Base-by-base conservation (phyloP, 2,113 vertebrate genomes). In the Chionomys nivalis region DNA sequence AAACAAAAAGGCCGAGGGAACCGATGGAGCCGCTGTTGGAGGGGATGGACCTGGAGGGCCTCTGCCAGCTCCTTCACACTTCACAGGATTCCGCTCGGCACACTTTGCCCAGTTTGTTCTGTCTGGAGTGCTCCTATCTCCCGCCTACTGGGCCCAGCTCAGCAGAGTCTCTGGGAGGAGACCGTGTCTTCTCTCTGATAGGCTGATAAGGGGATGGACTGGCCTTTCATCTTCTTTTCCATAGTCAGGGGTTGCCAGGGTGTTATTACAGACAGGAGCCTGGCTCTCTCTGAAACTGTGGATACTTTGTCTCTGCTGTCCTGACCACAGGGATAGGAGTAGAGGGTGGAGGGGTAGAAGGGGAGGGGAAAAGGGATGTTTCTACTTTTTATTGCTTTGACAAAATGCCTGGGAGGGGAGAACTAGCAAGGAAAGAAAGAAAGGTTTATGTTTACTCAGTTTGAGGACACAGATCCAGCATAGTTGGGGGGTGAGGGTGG, bases 1-100 rank as follows among this genome's bases (percentile, higher is more conserved):
- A 92, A 95, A 96, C 55, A 17, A 95, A 82, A 93, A 73, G 42
- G 26, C 39, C 19, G 19, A 73, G 93, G 87, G 93, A 92, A 88
- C 83, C 33, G 49, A 11, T 21, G 4, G 76, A 91, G 44, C 33
- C 33, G 96, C 44, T 88, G 47, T 75, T 47, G 55, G 86, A 81
- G 58, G 68, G 89, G 68, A 39, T 31, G 93, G 65, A 55, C 78
- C 58, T 13, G 17, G 81, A 79, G 49, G 86, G 66, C n/a, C 49
- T 76, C 39, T 11, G 47, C 31, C 0, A 13, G 23, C 58, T 10
- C 6, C 89, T 66, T 93, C 81, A 65, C 52, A 95, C 89, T 61
- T 93, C 81, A 70, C 52, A 95, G 92, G 95, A 24, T 49, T n/a
- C 65, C 24, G 7, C 3, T 65, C 21, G 3, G 7, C 33, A 28